Percentiles rank a stretch among this genome's conserved stretches.
These are phyloP conservation scores for Chromobotia macracanthus DNA, from an alignment of 2,797 vertebrate species.

Conservation along the genomic window DNA sequence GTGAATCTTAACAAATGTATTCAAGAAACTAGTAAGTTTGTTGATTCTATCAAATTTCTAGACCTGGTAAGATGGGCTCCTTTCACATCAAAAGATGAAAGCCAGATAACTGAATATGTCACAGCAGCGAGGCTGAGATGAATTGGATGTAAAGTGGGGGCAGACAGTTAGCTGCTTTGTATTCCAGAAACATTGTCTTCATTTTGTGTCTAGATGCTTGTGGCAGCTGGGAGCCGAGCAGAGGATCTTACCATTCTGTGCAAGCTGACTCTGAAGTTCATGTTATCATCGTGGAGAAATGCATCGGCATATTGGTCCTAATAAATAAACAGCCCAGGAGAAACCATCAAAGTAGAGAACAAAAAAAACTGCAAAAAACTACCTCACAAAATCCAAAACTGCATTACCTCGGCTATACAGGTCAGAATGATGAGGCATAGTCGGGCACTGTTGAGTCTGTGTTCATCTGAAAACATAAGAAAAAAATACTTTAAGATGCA, in stretches of 20 bases:
- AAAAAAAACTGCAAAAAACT: neutral
- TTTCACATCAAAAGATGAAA: no score
- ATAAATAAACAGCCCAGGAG: constrained; percentile 19
- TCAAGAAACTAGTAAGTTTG: no score
- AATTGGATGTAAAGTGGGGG: neutral
- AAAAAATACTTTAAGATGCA: neutral
- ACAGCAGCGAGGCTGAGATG: neutral
- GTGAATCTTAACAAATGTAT: no score
- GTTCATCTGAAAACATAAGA: constrained; percentile 84
- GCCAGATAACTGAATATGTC: neutral
- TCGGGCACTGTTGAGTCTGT: constrained; percentile 95
- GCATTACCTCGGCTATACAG: constrained; percentile 92
- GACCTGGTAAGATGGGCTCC: no score
- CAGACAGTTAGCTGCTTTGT: neutral
- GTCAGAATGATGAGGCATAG: constrained; percentile 98
- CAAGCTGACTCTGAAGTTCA: constrained; percentile 97
- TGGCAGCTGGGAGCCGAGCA: neutral
- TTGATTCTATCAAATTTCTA: no score
- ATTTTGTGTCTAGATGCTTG: neutral
- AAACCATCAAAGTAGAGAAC: constrained; percentile 16
- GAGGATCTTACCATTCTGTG: constrained; percentile 88
- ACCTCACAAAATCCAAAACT: neutral
- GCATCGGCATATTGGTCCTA: constrained; percentile 98
- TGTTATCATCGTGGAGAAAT: constrained; percentile 98
- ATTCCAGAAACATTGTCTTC: neutral